Evolutionary conservation across 2,888 invertebrate genomes (phyloP).

Genomic region (Sericinus montela): DNA sequence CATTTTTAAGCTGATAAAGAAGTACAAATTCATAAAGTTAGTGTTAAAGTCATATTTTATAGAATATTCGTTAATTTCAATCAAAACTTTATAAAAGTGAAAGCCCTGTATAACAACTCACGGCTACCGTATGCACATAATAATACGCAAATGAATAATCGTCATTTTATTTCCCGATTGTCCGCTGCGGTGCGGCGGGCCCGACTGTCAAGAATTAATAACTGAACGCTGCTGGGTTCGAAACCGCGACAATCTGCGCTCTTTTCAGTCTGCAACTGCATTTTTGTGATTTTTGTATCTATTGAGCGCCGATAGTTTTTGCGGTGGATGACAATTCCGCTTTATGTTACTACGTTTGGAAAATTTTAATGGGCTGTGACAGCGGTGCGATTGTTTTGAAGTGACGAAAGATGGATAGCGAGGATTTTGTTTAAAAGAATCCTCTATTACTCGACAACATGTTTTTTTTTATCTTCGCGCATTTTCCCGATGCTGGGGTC

Average conservation of each 20-base stretch:
- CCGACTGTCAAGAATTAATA: constrained; percentile 72
- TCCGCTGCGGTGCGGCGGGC: constrained; percentile 54
- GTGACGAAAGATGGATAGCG: constrained; percentile 2
- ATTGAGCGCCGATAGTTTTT: constrained; percentile 71
- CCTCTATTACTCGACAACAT: too few relatives aligned
- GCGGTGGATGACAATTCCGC: constrained; percentile 60
- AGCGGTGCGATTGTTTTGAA: constrained; percentile 9
- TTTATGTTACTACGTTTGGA: constrained; percentile 36
- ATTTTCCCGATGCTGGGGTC: too few relatives aligned
- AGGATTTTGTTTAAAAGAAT: too few relatives aligned
- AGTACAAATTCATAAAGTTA: too few relatives aligned
- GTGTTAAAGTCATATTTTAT: too few relatives aligned
- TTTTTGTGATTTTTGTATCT: constrained; percentile 54
- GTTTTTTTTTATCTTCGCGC: too few relatives aligned
- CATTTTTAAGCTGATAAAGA: too few relatives aligned
- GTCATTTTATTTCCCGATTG: constrained; percentile 77
- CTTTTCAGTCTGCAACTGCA: constrained; percentile 49
- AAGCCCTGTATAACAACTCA: constrained; percentile 35
- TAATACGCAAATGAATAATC: constrained; percentile 67
- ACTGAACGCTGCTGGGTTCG: constrained; percentile 44
- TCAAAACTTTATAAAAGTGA: constrained; percentile 12
- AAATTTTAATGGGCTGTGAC: constrained; percentile 32
- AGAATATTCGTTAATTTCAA: not conserved
- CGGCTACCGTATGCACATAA: constrained; percentile 45
- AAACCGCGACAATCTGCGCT: constrained; percentile 72